Base-by-base conservation (phyloP, 1,140 invertebrate species). In the Choristoneura fumiferana region DNA sequence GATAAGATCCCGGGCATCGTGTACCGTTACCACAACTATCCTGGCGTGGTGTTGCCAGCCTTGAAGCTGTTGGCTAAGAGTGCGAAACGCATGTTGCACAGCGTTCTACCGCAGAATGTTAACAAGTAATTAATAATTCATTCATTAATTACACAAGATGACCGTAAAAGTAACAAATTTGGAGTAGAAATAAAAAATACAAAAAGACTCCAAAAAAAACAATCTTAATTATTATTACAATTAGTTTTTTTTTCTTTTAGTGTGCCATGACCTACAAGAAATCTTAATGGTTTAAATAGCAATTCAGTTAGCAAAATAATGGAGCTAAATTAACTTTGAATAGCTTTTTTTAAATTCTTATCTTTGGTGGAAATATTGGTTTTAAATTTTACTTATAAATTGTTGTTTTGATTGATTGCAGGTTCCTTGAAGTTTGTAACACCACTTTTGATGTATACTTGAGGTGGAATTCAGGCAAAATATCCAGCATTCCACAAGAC, bases 21-120 rank as follows among this genome's bases (percentile, higher is more conserved):
- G 15, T 93, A 91, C 55, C 72, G 95, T 1, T 97, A 96, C 76
- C 94, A 95, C 83, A 96, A 96, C 88, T 96, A 96, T 86, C 93
- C 94, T 49, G 92, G 94, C 57, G 92, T 97, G 55, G 94, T 97
- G 13, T 92, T 96, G 71, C 89, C 95, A 9, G 92, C 96, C 55
- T 83, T 97, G 45, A 94, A 96, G 76, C 82, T 97, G 1, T 93
- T 96, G 61, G 92, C 91, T 52, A 93, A 95, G 76, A 93, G 93
- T 74, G 92, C 94, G 0, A 92, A 93, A 58, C 84, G 91, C 59
- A 93, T 95, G 90, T 79, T 96, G 34, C 93, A 92, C 69, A 94
- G 92, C 62, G 90, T 95, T 4, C 89, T 84, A 52, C 80, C 92
- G 74, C 75, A 84, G 9, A 92, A 94, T 62, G 92, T 91, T 62